A percentile compares a stretch with the other conserved stretches of the same genome.
These are phyloP conservation scores for Morelia viridis DNA, from an alignment of 2,797 vertebrate species.

Conservation along the genomic window DNA sequence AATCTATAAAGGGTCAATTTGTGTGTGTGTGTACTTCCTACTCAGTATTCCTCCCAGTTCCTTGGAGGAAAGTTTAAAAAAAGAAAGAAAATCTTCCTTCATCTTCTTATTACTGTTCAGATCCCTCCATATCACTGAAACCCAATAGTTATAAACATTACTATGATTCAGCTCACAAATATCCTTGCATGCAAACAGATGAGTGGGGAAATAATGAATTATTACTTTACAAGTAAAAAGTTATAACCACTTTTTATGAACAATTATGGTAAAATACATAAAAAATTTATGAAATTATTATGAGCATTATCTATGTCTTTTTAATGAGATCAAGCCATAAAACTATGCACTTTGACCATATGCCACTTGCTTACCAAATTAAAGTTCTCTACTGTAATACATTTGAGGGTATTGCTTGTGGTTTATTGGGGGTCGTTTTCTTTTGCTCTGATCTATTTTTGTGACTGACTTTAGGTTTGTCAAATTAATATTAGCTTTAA, in stretches of 20 bases:
- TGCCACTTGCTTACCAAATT: not conserved
- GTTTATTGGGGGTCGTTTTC: not conserved
- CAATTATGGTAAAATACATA: no score
- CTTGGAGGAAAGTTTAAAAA: not conserved
- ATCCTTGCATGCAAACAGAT: no score
- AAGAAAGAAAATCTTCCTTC: not conserved
- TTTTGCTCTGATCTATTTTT: not conserved
- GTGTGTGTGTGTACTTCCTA: not conserved
- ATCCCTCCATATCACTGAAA: not conserved
- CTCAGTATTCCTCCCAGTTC: not conserved
- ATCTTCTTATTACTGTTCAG: not conserved
- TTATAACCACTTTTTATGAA: no score
- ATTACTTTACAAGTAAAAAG: no score
- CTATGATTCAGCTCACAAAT: no score
- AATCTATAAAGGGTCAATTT: not conserved
- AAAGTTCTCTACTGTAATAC: not conserved
- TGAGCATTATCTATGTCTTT: not conserved
- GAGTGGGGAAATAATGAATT: no score
- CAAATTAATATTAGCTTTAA: not conserved
- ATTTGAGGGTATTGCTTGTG: not conserved
- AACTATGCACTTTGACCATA: conserved; percentile 2
- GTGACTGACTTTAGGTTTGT: not conserved
- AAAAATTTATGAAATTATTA: no score
- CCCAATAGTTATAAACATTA: not conserved
- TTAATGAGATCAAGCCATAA: not conserved